Percentiles rank a stretch among this genome's conserved stretches.
Conservation (phyloP, 1,140 invertebrate species). For the Telenomus remus region DNA sequence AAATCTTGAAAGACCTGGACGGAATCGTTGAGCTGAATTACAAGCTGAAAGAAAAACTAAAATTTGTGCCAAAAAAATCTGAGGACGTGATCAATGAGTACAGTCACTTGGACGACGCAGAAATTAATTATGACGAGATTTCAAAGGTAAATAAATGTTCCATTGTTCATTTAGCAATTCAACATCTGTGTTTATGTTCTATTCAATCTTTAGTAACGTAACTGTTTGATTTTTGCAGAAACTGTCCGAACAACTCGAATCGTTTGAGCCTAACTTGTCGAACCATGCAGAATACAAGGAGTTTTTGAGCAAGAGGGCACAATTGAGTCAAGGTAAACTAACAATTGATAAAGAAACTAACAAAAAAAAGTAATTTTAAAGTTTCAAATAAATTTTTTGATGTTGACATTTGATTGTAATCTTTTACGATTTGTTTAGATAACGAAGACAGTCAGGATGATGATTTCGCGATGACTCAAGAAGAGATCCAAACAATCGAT, state of each 20-base stretch:
- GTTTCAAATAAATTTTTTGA: too few species aligned
- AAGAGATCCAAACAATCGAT: slow-evolving; percentile 71
- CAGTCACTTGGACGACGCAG: slow-evolving; percentile 4
- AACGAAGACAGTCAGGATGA: slow-evolving; percentile 30
- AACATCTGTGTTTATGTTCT: too few species aligned
- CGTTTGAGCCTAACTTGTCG: slow-evolving; percentile 13
- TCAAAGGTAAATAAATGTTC: slow-evolving; percentile 16
- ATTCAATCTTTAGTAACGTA: neutral
- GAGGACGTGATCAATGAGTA: slow-evolving; percentile 20
- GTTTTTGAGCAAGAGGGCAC: neutral
- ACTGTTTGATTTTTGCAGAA: slow-evolving; percentile 10
- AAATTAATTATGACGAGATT: slow-evolving; percentile 21
- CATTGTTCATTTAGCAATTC: neutral
- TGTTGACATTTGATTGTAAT: slow-evolving; percentile 1
- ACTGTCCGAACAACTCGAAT: slow-evolving; percentile 14
- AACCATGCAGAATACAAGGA: neutral
- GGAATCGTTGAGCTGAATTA: slow-evolving; percentile 41
- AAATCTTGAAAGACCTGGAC: slow-evolving; percentile 28
- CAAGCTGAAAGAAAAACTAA: slow-evolving; percentile 37
- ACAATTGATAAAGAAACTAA: too few species aligned
- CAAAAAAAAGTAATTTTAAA: slow-evolving; percentile 5
- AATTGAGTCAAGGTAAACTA: slow-evolving; percentile 4
- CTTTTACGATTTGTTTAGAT: too few species aligned
- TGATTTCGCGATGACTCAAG: slow-evolving; percentile 61
- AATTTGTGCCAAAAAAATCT: slow-evolving; percentile 24